A percentile compares a stretch with the other conserved stretches of the same genome.
These are phyloP conservation scores for Hoplostethus mediterraneus DNA, from an alignment of 2,797 vertebrate species.

Conservation along the genomic window DNA sequence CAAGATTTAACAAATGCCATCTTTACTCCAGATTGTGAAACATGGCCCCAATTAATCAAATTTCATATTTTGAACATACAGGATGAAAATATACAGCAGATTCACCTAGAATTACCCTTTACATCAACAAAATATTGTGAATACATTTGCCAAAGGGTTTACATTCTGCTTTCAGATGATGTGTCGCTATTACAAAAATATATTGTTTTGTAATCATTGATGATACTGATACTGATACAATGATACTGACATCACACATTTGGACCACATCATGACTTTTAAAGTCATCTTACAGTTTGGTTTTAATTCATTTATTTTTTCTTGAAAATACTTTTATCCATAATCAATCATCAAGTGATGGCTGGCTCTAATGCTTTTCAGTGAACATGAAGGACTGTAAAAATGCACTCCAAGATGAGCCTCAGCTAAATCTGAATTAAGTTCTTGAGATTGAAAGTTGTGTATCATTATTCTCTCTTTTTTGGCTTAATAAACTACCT, in stretches of 20 bases:
- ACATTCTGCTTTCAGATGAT: conserved; percentile 72
- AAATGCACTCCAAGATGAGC: conserved; percentile 30
- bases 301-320: conserved; percentile 43
- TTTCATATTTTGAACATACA: conserved; percentile 69
- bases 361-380: conserved; percentile 40
- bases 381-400: conserved; percentile 28
- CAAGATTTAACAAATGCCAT: conserved; percentile 54
- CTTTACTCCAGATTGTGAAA: conserved; percentile 53
- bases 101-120: conserved; percentile 66
- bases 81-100: conserved; percentile 77
- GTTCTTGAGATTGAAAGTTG: conserved; percentile 51
- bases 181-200: conserved; percentile 72
- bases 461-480: conserved; percentile 48
- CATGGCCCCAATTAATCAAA: conserved; percentile 52
- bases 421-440: conserved; percentile 35
- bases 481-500: conserved; percentile 78
- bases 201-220: conserved; percentile 56
- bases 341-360: conserved; percentile 20
- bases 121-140: conserved; percentile 71
- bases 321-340: conserved; percentile 10
- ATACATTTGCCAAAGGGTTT: conserved; percentile 74
- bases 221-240: too few relatives aligned
- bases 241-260: conserved; percentile 57
- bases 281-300: conserved; percentile 57
- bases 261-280: conserved; percentile 72